These are phyloP conservation scores for Oreochromis mossambicus DNA, from an alignment of 2,797 vertebrate species.

Conservation along the genomic window DNA sequence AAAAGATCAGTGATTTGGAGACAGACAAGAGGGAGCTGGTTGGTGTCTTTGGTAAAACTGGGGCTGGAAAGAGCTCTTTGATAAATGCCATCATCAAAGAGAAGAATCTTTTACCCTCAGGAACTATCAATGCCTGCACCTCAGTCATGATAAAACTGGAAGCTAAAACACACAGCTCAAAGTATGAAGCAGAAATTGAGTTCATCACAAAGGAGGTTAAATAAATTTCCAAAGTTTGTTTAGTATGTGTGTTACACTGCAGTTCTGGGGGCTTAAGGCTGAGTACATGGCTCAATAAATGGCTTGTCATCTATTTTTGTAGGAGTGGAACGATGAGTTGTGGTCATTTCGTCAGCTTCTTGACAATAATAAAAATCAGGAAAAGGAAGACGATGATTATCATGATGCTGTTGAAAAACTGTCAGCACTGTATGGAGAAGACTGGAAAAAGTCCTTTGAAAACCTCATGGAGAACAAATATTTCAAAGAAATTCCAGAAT, in stretches of 20 bases:
- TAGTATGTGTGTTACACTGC: neutral
- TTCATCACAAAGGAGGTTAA: conserved; percentile 23
- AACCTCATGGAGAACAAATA: conserved; percentile 3
- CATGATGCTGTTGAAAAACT: too few species aligned
- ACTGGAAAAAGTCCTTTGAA: neutral
- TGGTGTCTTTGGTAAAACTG: too few species aligned
- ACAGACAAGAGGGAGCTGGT: too few species aligned
- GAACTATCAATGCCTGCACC: conserved; percentile 38
- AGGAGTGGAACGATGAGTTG: too few species aligned
- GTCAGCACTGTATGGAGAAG: neutral
- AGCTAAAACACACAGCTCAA: neutral
- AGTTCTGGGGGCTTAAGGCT: accelerated
- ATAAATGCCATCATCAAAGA: too few species aligned
- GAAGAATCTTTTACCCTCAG: conserved; percentile 42
- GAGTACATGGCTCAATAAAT: too few species aligned
- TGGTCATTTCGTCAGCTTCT: too few species aligned
- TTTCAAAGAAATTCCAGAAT: conserved; percentile 24
- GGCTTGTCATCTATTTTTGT: accelerated
- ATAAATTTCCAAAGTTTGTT: accelerated
- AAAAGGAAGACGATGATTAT: too few species aligned
- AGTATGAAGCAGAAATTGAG: conserved; percentile 38
- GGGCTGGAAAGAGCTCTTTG: neutral
- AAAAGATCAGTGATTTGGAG: too few species aligned
- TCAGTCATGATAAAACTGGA: conserved; percentile 67
- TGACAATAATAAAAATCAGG: too few species aligned